Evolutionary conservation across 1,140 invertebrate genomes (phyloP), one percentile per base, ranked within the genome.

Genomic region (Laupala kohalensis): DNA sequence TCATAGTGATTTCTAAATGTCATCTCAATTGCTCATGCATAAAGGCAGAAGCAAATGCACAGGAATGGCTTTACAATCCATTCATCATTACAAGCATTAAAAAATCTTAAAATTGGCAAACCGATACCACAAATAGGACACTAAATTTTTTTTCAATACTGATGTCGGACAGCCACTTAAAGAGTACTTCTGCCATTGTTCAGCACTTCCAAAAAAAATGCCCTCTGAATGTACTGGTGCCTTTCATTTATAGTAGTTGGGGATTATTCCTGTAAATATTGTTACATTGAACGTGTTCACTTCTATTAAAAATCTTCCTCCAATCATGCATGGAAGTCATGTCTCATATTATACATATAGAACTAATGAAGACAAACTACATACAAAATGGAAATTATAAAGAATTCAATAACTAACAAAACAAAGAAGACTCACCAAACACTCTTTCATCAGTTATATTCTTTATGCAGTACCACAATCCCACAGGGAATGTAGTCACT

Each of bases 401-500:
- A 66, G 6, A 25, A 5, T 66, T 12, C 9, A 5, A 66, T 24
- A 23, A 66, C 9, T 25, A n/a, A n/a, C n/a, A n/a, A n/a, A n/a
- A n/a, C n/a, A 19, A 53, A 53, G 19, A 66, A 63, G 19, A 84
- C 85, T 89, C 84, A 97, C 94, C 95, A 84, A 99, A 99, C 24
- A 99, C 95, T 76, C 96, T 86, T 80, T 98, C 97, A 81, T 99
- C 97, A 79, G 98, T 99, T 73, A 99, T 87, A 77, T 98, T 89
- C 81, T 98, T 97, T 75, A 99, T 94, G 84, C 95, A 97, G 79
- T 98, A 98, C 96, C 96, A 99, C 5, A 99, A 85, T 5, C 98
- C 98, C 65, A 96, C 97, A 0, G 98, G 97, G 82, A 99, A 99
- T 0, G 95, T 93, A 75, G 94, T 91, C 0, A 98, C 92, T 24